phyloP scores from a whole-genome alignment of 2,797 vertebrate genomes.

The Orestias chungarensis region DNA sequence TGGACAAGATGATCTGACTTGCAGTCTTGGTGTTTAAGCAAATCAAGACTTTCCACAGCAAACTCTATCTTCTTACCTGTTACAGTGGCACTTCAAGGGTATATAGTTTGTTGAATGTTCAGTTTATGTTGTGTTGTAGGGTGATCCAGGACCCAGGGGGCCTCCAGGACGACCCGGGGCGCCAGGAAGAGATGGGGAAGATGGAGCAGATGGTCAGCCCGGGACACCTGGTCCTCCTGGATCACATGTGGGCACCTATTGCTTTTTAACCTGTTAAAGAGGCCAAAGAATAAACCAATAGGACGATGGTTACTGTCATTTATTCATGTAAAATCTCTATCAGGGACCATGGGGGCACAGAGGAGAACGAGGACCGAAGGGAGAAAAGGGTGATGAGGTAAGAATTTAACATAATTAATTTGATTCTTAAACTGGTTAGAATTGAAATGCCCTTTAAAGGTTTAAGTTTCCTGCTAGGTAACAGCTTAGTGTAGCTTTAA shows the following conservation, averaged over 20 bases:
- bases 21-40: too few relatives aligned
- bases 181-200: conserved; percentile 80
- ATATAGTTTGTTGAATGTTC: too few relatives aligned
- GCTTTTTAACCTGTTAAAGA: background rate
- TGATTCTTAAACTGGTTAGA: too few relatives aligned
- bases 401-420: conserved; percentile 41
- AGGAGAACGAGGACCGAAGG: conserved; percentile 83
- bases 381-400: conserved; percentile 90
- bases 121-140: conserved; percentile 71
- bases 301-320: background rate
- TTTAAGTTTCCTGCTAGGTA: too few relatives aligned
- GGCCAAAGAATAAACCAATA: background rate
- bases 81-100: too few relatives aligned
- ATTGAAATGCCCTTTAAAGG: too few relatives aligned
- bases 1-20: too few relatives aligned
- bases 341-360: conserved; percentile 88
- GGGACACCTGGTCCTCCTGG: conserved; percentile 81
- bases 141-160: conserved; percentile 80
- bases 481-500: too few relatives aligned
- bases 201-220: conserved; percentile 81
- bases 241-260: conserved; percentile 73
- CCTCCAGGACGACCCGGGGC: conserved; percentile 75
- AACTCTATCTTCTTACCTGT: too few relatives aligned
- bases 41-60: too few relatives aligned
- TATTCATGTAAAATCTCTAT: background rate